These are phyloP conservation scores for Phalacrocorax brasilianus DNA, from an alignment of 2,113 vertebrate species.

Conservation along the genomic window DNA sequence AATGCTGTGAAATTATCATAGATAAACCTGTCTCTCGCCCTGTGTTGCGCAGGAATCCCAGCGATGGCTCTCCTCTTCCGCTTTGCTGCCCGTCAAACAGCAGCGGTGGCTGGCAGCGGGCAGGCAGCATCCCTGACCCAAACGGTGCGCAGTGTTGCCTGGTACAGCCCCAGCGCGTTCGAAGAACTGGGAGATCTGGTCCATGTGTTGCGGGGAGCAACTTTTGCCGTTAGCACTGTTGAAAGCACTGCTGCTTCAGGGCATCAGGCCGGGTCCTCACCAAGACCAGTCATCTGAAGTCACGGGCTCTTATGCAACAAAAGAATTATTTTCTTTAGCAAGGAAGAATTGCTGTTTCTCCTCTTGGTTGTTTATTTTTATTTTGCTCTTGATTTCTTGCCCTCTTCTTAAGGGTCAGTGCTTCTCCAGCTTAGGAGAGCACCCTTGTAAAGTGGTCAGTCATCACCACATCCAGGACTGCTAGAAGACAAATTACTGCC, in stretches of 20 bases:
- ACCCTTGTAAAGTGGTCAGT: background rate
- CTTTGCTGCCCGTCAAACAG: rapidly evolving
- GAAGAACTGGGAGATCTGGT: background rate
- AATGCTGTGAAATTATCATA: background rate
- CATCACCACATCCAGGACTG: background rate
- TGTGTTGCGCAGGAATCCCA: background rate
- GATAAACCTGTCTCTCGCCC: background rate
- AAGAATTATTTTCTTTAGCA: background rate
- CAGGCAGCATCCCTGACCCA: background rate
- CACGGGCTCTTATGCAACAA: background rate
- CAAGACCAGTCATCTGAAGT: background rate
- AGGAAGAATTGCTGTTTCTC: background rate
- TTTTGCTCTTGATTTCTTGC: background rate
- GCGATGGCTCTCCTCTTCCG: background rate
- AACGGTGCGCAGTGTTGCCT: background rate
- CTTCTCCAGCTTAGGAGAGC: background rate
- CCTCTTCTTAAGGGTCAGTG: background rate
- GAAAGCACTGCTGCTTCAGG: background rate
- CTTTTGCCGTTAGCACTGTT: background rate
- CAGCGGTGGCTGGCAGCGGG: background rate
- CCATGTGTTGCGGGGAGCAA: rapidly evolving
- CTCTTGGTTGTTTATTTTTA: background rate
- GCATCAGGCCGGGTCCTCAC: background rate
- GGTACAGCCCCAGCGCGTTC: background rate
- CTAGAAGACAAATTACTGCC: background rate